Base-by-base conservation (phyloP, 2,797 vertebrate genomes). In the Leontocebus nigricollis region DNA sequence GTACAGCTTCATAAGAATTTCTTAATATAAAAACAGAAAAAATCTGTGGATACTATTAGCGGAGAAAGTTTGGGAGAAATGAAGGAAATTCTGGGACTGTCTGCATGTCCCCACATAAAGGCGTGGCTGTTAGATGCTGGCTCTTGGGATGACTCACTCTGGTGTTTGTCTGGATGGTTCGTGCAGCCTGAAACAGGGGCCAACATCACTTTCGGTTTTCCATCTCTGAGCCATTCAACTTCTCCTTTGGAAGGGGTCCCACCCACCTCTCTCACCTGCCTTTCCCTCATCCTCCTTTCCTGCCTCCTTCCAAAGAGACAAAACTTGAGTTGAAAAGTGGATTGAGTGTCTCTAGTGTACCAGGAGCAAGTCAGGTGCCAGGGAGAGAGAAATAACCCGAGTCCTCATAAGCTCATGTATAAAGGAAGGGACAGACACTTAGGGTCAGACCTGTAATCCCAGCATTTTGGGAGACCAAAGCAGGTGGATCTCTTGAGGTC, bases 81-180 rank as follows among this genome's bases (percentile, higher is more conserved):
- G 39, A 80, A 46, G 30, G 39, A 14, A 33, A 73, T 7, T 2
- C 7, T n/a, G 41, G 73, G 36, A 5, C 1, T 7, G 14, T 33
- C 14, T 8, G 44, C 13, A 17, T 7, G 36, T 4, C 5, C 12
- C 5, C 5, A 1, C 0, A 0, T 0, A 19, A 46, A 72, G 50
- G 19, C 59, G 5, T 6, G 20, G 11, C 30, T 27, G 55, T n/a
- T 46, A 6, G 11, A 11, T 1, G 13, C 72, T 2, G 26, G 73
- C 46, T 22, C 11, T 24, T 33, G 44, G 44, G 27, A 46, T n/a
- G 64, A 8, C 64, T n/a, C 64, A 67, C 33, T 67, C 64, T n/a
- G 8, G 15, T 4, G 4, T 50, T 50, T 0, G 0, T 44, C 41
- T 1, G 1, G 6, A 19, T 1, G 26, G 13, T 2, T 13, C 12